These are phyloP conservation scores for Myotis lucifugus DNA, from an alignment of 2,113 vertebrate genomes.

Conservation along the genomic window DNA sequence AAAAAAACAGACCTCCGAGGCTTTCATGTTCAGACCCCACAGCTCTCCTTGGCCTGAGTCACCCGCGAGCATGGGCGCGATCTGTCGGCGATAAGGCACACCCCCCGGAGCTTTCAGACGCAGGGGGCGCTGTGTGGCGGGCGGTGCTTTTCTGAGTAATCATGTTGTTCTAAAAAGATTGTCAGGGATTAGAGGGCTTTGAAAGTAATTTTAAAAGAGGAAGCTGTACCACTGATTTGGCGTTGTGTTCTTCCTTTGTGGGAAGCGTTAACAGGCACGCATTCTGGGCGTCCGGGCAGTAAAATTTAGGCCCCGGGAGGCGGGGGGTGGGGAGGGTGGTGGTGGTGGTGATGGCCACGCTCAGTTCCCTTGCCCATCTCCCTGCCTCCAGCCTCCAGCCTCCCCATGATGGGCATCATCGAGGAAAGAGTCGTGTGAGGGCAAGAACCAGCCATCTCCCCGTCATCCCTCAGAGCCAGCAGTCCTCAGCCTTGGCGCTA, in stretches of 20 bases:
- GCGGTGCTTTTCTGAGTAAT: background rate
- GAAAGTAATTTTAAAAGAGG: background rate
- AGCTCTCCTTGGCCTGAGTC: constrained; percentile 67
- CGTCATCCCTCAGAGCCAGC: rapidly evolving
- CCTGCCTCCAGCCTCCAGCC: background rate
- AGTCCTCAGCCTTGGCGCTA: rapidly evolving
- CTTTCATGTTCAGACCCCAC: constrained; percentile 64
- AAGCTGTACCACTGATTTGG: rapidly evolving
- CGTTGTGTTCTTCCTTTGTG: background rate
- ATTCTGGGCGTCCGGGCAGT: background rate
- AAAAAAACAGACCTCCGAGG: background rate
- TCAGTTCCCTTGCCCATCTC: rapidly evolving
- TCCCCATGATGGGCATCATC: rapidly evolving
- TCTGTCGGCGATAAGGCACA: rapidly evolving
- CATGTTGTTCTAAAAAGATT: background rate
- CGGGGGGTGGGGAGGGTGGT: too few species aligned
- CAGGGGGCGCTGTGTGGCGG: background rate
- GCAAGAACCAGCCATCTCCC: rapidly evolving
- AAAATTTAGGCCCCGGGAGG: background rate
- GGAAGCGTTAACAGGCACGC: rapidly evolving
- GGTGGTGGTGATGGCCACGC: rapidly evolving
- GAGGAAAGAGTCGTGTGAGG: background rate
- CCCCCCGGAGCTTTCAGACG: rapidly evolving
- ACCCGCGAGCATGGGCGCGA: rapidly evolving
- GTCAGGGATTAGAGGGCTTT: background rate